Base-by-base conservation (phyloP, 2,113 vertebrate species). In the Protomyctophum bolini region DNA sequence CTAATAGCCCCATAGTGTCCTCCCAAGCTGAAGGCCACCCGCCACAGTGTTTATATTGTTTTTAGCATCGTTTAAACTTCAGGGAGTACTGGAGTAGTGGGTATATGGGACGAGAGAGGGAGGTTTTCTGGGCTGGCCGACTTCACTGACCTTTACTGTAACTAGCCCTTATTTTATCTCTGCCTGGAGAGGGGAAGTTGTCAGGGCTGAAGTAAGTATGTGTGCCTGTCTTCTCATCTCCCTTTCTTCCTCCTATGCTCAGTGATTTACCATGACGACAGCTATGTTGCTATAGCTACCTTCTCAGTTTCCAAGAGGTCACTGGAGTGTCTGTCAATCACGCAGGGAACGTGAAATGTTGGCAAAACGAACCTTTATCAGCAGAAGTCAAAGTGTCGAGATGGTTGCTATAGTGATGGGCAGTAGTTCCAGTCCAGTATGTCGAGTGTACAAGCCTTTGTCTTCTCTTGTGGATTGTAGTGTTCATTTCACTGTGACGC, bases 321-420 rank as follows among this genome's bases (percentile, higher is more conserved):
- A 69, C 33, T 83, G 66, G 56, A 84, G 75, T 15, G 55, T 21
- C 70, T 12, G 63, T 80, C 63, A 65, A 76, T 79, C 82, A 79
- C 77, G 3, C 0, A 73, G 64, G 58, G 75, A 76, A 82, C 86
- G 70, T 41, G 68, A 76, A 83, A 77, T 79, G 70, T 62, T 82
- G 68, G 75, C 73, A 87, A 76, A 91, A 73, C 77, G 66, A 91
- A 91, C 76, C 65, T 76, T 90, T 89, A 85, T 85, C 80, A 72
- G 14, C 75, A 80, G 83, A 82, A 75, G 81, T 84, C 67, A 81
- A 72, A 70, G 58, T 68, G 74, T 83, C 74, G 62, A 3, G 10
- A 45, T 52, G 50, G 83, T 86, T 87, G 67, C 78, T 68, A 63
- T 72, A 59, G 85, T 63, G 73, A 84, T 63, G 0, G 12, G 2